Conservation (phyloP, 2,888 invertebrate genomes). For the Pycnomerus fuliginosus region DNA sequence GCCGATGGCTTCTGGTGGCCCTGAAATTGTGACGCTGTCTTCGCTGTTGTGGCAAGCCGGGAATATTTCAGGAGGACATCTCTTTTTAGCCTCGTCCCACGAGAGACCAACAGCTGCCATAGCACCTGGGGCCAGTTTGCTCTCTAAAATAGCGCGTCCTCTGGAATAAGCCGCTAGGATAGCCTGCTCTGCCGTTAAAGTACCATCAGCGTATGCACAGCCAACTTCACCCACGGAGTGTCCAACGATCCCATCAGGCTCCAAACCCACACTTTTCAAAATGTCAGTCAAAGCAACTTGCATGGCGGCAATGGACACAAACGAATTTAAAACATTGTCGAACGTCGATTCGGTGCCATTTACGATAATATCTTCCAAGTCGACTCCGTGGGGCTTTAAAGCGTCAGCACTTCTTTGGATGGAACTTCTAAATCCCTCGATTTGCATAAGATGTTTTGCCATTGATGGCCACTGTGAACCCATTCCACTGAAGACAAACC, state of each 20-base stretch:
- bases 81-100: constrained; percentile 77
- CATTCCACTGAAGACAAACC: constrained; percentile 98
- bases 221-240: constrained; percentile 94
- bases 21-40: constrained; percentile 94
- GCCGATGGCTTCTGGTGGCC: constrained; percentile 70
- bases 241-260: constrained; percentile 93
- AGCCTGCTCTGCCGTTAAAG: constrained; percentile 91
- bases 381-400: constrained; percentile 75
- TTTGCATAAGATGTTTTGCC: constrained; percentile 81
- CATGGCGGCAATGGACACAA: constrained; percentile 92
- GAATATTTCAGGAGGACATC: constrained; percentile 75
- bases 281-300: constrained; percentile 96
- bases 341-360: constrained; percentile 75
- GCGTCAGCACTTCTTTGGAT: constrained; percentile 75
- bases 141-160: constrained; percentile 79
- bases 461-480: constrained; percentile 97
- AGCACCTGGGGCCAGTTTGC: constrained; percentile 69
- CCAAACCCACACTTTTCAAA: constrained; percentile 70
- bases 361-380: constrained; percentile 78
- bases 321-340: constrained; percentile 85
- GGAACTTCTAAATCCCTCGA: constrained; percentile 79
- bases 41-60: constrained; percentile 94
- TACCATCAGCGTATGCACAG: constrained; percentile 96
- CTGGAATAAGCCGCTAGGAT: constrained; percentile 93
- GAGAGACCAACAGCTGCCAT: constrained; percentile 93